Evolutionary conservation across 1,140 invertebrate genomes (phyloP).

Genomic region (Drosophila suzukii): DNA sequence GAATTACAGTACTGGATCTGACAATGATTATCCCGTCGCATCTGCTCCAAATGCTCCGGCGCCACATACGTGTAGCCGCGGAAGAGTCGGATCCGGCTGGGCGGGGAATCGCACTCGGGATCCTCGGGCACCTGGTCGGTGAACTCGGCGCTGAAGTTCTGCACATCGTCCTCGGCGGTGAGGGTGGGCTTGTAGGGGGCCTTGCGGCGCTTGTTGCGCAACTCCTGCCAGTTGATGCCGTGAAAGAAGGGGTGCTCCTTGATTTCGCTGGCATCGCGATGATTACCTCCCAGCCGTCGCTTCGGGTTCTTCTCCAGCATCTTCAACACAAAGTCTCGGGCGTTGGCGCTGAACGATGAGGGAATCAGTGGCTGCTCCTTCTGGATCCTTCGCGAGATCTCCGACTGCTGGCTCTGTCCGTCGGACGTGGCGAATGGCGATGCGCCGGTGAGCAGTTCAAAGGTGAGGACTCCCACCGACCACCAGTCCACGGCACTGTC

Average conservation of each 20-base stretch:
- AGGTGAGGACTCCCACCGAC: conserved; percentile 98
- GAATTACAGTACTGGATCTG: conserved; percentile 72
- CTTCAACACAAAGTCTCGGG: conserved; percentile 88
- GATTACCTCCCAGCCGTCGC: conserved; percentile 92
- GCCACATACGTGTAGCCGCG: conserved; percentile 97
- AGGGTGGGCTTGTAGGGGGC: conserved; percentile 94
- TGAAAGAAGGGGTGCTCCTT: conserved; percentile 95
- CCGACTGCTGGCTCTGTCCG: conserved; percentile 95
- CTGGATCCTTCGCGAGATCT: conserved; percentile 96
- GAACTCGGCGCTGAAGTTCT: conserved; percentile 98
- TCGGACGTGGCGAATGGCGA: conserved; percentile 99
- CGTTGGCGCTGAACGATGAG: conserved; percentile 86
- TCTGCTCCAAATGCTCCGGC: conserved; percentile 88
- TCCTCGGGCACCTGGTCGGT: conserved; percentile 95
- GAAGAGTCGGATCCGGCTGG: conserved; percentile 94
- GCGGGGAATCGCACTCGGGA: conserved; percentile 94
- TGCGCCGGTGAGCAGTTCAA: conserved; percentile 97
- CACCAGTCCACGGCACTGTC: conserved; percentile 99
- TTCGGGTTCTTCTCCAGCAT: conserved; percentile 95
- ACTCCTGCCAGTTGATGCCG: conserved; percentile 91
- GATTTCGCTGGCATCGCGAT: conserved; percentile 92
- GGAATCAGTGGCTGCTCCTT: conserved; percentile 94
- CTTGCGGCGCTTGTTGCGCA: conserved; percentile 89
- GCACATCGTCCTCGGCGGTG: conserved; percentile 93
- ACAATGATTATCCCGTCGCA: conserved; percentile 54